A percentile compares a stretch with the other conserved stretches of the same genome.
Evolutionary conservation across 2,888 invertebrate genomes (phyloP).

Genomic region (Scaptomyza parva): DNA sequence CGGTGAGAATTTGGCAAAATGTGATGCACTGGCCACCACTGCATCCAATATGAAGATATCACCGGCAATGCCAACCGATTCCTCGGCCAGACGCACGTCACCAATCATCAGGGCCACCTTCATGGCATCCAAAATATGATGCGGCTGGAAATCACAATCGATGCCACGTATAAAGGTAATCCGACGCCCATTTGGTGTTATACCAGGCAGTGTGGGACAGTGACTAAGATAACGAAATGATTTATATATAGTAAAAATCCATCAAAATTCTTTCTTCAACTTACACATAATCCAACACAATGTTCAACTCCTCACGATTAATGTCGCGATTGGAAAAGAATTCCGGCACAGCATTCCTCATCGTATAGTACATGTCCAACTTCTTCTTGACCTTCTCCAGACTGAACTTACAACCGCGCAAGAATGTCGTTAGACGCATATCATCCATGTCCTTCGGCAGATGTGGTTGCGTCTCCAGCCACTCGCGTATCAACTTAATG

Average conservation of each 20-base stretch:
- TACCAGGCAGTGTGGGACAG: slow-evolving; percentile 92
- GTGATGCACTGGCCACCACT: slow-evolving; percentile 90
- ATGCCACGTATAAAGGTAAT: slow-evolving; percentile 91
- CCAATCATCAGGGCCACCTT: slow-evolving; percentile 94
- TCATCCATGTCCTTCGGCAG: slow-evolving; percentile 90
- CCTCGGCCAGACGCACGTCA: slow-evolving; percentile 91
- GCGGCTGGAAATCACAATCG: slow-evolving; percentile 89
- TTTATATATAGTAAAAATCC: too few species aligned
- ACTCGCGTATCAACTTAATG: slow-evolving; percentile 88
- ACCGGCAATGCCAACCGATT: slow-evolving; percentile 92
- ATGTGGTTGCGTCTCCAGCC: slow-evolving; percentile 89
- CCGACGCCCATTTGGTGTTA: slow-evolving; percentile 92
- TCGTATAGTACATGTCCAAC: slow-evolving; percentile 95
- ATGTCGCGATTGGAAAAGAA: slow-evolving; percentile 92
- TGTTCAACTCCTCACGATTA: slow-evolving; percentile 89
- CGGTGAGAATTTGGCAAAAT: slow-evolving; percentile 94
- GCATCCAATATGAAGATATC: slow-evolving; percentile 94
- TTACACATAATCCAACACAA: slow-evolving; percentile 90
- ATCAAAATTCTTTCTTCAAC: slow-evolving; percentile 74
- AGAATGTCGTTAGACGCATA: slow-evolving; percentile 91
- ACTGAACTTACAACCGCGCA: slow-evolving; percentile 94
- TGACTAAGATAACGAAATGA: slow-evolving; percentile 84
- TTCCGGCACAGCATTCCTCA: slow-evolving; percentile 92
- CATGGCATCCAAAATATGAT: slow-evolving; percentile 91
- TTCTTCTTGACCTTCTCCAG: slow-evolving; percentile 94